These are phyloP conservation scores for Phalacrocorax carbo DNA, from an alignment of 2,113 vertebrate species.

Conservation along the genomic window DNA sequence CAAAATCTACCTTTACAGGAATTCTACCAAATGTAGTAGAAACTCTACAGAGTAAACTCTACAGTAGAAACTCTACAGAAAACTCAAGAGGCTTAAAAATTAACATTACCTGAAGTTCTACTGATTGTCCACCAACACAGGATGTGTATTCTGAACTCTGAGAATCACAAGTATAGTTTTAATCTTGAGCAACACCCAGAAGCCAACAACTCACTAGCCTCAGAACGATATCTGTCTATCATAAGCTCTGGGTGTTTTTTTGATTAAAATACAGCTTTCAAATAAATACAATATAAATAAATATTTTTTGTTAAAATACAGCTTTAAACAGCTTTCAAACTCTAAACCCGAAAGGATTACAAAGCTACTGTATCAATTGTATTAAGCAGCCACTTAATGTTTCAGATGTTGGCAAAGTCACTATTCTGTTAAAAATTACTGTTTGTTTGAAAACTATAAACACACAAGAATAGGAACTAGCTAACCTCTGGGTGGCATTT, in stretches of 20 bases:
- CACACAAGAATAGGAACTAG: background rate
- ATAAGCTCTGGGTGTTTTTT: background rate
- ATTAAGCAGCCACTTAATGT: background rate
- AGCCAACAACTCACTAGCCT: background rate
- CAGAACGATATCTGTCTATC: background rate
- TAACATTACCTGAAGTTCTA: background rate
- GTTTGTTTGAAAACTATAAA: background rate
- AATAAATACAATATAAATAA: no score
- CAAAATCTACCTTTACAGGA: background rate
- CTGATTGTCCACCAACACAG: background rate
- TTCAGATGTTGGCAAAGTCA: background rate
- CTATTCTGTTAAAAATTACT: background rate
- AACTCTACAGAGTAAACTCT: background rate
- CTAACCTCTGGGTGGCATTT: background rate
- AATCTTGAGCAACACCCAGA: background rate
- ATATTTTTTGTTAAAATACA: background rate
- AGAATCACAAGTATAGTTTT: background rate
- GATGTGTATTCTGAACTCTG: background rate
- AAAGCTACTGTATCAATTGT: background rate
- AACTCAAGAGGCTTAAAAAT: background rate
- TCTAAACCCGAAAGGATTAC: background rate
- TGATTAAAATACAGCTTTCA: background rate
- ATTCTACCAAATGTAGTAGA: background rate
- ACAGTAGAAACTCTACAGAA: background rate
- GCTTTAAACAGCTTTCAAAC: background rate